phyloP scores from a whole-genome alignment of 2,888 invertebrate species.

The Lasioglossum marginatum region DNA sequence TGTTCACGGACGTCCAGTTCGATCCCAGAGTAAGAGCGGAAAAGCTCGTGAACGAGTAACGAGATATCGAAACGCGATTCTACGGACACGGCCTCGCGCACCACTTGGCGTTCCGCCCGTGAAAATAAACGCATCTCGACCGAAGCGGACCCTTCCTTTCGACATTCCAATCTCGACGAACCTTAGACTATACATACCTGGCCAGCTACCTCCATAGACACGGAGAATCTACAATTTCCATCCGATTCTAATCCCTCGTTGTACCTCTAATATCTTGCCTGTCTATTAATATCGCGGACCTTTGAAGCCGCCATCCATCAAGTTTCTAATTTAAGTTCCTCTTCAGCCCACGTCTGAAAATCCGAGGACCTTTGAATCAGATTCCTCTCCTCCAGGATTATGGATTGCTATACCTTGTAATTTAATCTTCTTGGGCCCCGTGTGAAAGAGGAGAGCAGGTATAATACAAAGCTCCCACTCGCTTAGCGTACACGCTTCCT shows the following conservation, averaged over 20 bases:
- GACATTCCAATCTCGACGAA: conserved; percentile 43
- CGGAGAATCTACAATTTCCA: conserved; percentile 1
- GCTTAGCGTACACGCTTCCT: background rate
- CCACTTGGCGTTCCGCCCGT: conserved; percentile 68
- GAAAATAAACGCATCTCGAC: conserved; percentile 67
- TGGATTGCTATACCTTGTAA: background rate
- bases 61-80: conserved; percentile 33
- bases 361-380: background rate
- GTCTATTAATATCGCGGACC: background rate
- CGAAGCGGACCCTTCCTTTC: conserved; percentile 37
- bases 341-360: background rate
- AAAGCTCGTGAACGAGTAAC: conserved; percentile 7
- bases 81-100: conserved; percentile 24
- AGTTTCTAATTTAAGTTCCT: conserved; percentile 16
- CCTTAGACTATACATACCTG: conserved; percentile 11
- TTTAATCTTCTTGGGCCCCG: background rate
- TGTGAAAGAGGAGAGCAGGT: background rate
- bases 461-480: background rate
- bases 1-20: background rate
- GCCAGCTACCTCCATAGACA: background rate
- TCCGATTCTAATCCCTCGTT: background rate
- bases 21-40: background rate
- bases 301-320: background rate
- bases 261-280: background rate
- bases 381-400: background rate